Evolutionary conservation across 2,113 vertebrate species (phyloP), one percentile per base, ranked within the genome.

Genomic region (Castor canadensis): DNA sequence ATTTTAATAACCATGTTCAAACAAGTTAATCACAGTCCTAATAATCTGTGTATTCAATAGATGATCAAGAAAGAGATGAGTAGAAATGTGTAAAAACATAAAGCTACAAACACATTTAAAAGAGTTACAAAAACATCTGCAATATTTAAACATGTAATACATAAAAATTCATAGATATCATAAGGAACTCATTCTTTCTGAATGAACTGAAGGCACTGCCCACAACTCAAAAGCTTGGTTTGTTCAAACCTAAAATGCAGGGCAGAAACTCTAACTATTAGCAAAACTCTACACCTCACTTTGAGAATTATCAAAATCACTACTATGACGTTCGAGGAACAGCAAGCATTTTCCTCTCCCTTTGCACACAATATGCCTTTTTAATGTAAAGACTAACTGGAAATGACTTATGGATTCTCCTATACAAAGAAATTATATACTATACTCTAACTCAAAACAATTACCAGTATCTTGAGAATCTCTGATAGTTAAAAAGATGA

Each of bases 161-260:
- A 72, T 60, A 64, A 92, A 96, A 96, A 82, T 4, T 43, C 38
- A 54, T 1, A 24, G 13, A 54, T 47, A 83, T 3, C 66, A 82
- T 60, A 69, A 82, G 4, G 58, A 72, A 91, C 2, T 79, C 43
- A 73, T 54, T 91, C 71, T n/a, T n/a, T 54, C 52, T 89, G 85
- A 88, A 81, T 43, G 58, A 66, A 92, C 47, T 69, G 32, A 71
- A 22, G 6, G 30, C 32, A 95, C 6, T 54, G 58, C 64, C 87
- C 72, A 60, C 47, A 87, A 80, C 43, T 72, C 49, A 64, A 24
- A 10, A 28, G 28, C 19, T 71, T 90, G 49, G 19, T 75, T 17
- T 93, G 49, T n/a, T 87, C 43, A 95, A 93, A 84, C 22, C 24
- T 71, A 88, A 93, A 92, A 85, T 45, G 26, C 49, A 86, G 93